phyloP scores from a whole-genome alignment of 1,140 invertebrate species.

The Scaptomyza hsui region DNA sequence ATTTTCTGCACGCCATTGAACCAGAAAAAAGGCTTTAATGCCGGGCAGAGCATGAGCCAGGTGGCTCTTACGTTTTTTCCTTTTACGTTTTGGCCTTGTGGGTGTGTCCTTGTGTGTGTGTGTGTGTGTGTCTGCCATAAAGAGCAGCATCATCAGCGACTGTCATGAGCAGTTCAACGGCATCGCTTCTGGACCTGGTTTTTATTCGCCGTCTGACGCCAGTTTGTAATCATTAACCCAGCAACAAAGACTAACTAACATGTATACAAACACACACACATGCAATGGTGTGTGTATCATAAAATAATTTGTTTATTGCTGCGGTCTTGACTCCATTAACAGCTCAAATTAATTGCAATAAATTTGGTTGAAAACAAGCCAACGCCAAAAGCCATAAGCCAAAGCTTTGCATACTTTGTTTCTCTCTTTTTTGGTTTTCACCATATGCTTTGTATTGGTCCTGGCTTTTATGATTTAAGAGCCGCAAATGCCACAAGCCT shows the following conservation, averaged over 20 bases:
- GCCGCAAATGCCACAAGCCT: slow-evolving; percentile 55
- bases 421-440: slow-evolving; percentile 3
- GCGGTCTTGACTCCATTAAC: slow-evolving; percentile 64
- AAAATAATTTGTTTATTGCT: slow-evolving; percentile 80
- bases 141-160: slow-evolving; percentile 51
- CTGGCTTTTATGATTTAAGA: slow-evolving; percentile 68
- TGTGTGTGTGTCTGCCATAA: slow-evolving; percentile 19
- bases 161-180: slow-evolving; percentile 67
- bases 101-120: slow-evolving; percentile 9
- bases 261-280: slow-evolving; percentile 5
- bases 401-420: slow-evolving; percentile 39
- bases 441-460: slow-evolving; percentile 46
- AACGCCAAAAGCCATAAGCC: slow-evolving; percentile 8
- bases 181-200: slow-evolving; percentile 48
- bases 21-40: slow-evolving; percentile 71
- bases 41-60: slow-evolving; percentile 2
- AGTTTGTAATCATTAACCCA: slow-evolving; percentile 68
- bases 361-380: slow-evolving; percentile 46
- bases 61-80: slow-evolving; percentile 5
- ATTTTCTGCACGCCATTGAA: slow-evolving; percentile 78
- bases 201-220: slow-evolving; percentile 49
- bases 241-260: slow-evolving; percentile 31
- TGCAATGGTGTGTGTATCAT: slow-evolving; percentile 36
- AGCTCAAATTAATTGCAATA: slow-evolving; percentile 73
- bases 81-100: slow-evolving; percentile 5